Conservation (phyloP, 1,140 invertebrate genomes). For the Ips nitidus region DNA sequence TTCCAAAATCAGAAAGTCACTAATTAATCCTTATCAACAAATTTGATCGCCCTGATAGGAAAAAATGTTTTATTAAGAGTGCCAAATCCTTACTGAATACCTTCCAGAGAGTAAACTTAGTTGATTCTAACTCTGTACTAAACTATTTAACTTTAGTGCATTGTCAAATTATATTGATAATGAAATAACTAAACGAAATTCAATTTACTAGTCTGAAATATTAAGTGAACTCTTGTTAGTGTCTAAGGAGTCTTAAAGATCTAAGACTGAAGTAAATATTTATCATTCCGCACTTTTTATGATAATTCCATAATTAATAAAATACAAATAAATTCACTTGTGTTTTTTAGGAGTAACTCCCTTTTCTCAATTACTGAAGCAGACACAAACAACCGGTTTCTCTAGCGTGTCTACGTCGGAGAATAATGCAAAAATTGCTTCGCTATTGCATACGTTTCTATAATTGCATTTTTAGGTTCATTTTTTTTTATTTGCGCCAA, state of each 20-base stretch:
- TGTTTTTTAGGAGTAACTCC: slow-evolving; percentile 1
- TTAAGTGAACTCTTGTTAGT: no score
- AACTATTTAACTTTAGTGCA: no score
- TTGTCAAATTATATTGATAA: no score
- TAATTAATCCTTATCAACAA: slow-evolving; percentile 5
- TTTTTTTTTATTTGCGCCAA: no score
- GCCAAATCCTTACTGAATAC: background rate
- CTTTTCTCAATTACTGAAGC: slow-evolving; percentile 6
- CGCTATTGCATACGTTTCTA: no score
- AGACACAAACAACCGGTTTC: background rate
- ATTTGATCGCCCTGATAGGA: background rate
- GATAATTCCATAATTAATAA: slow-evolving; percentile 9
- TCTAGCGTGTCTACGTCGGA: no score
- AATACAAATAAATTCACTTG: slow-evolving; percentile 8
- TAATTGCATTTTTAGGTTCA: no score
- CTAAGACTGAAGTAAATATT: slow-evolving; percentile 4
- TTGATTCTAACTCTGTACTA: no score
- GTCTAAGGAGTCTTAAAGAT: background rate
- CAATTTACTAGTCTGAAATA: no score
- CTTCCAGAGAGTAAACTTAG: background rate
- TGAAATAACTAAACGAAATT: no score
- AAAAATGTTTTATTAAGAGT: background rate
- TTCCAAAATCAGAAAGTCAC: background rate
- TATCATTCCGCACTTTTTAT: slow-evolving; percentile 7
- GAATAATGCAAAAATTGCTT: no score